These are phyloP conservation scores for Plagodis dolabraria DNA, from an alignment of 2,888 invertebrate genomes.

Conservation along the genomic window DNA sequence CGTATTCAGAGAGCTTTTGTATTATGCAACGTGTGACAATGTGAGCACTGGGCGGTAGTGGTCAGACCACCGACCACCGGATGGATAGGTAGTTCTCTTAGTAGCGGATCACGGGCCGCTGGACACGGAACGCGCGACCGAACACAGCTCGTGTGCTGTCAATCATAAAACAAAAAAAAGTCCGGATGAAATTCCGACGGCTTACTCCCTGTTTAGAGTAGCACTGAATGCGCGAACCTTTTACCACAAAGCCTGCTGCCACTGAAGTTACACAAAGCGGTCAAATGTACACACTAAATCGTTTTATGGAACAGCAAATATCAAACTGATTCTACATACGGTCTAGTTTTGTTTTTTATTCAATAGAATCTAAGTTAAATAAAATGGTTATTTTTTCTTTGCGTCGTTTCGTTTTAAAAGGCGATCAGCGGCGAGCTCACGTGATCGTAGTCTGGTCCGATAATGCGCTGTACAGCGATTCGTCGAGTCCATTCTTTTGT, in stretches of 20 bases:
- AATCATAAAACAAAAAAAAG: constrained; percentile 80
- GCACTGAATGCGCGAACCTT: constrained; percentile 55
- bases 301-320: constrained; percentile 36
- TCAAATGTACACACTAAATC: constrained; percentile 55
- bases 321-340: constrained; percentile 28
- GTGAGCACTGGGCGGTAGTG: constrained; percentile 44
- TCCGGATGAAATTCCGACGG: constrained; percentile 66
- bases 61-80: constrained; percentile 42
- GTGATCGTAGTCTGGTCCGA: constrained; percentile 60
- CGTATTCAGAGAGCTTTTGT: constrained; percentile 60
- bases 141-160: constrained; percentile 80
- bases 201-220: constrained; percentile 71
- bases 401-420: constrained; percentile 57
- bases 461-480: constrained; percentile 73
- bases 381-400: constrained; percentile 51
- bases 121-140: constrained; percentile 78
- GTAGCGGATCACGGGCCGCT: constrained; percentile 72
- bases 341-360: constrained; percentile 26
- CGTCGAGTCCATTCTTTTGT: constrained; percentile 77
- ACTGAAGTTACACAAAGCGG: constrained; percentile 60
- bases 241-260: constrained; percentile 56
- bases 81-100: constrained; percentile 73
- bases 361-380: constrained; percentile 32
- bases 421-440: constrained; percentile 61
- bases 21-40: constrained; percentile 70